Evolutionary conservation across 2,888 invertebrate genomes (phyloP).

Genomic region (Acanthoscelides obtectus): DNA sequence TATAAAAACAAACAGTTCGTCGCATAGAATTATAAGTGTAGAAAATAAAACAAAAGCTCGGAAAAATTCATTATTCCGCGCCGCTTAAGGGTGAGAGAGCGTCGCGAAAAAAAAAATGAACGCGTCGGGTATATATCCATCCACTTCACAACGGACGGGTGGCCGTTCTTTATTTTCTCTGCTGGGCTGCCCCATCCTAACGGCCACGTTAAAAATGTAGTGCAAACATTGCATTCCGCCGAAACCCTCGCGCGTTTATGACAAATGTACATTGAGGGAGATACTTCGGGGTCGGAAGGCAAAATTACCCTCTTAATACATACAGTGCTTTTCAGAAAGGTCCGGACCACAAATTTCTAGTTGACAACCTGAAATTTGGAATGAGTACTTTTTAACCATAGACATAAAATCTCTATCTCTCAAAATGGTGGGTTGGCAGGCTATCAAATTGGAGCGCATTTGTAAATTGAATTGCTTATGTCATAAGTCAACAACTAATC

Average conservation of each 20-base stretch:
- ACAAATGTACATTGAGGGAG: neutral
- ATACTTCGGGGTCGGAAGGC: no score
- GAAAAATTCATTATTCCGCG: neutral
- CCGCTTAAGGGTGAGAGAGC: neutral
- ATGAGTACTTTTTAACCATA: no score
- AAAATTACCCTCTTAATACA: no score
- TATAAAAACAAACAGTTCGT: neutral
- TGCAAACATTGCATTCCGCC: neutral
- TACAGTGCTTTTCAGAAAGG: no score
- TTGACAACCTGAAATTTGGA: no score
- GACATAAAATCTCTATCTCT: no score
- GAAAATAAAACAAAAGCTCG: neutral
- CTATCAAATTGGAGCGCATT: no score
- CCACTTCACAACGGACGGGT: neutral
- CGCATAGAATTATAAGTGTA: neutral
- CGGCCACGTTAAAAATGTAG: neutral
- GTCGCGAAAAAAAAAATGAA: neutral
- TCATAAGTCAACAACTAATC: no score
- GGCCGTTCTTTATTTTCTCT: neutral
- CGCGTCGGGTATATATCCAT: neutral
- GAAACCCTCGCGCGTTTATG: neutral
- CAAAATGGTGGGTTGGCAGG: no score
- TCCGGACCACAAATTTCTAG: no score
- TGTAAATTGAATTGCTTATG: no score
- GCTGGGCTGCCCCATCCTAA: neutral